Conservation (phyloP, 2,797 vertebrate genomes). For the Chelon labrosus region DNA sequence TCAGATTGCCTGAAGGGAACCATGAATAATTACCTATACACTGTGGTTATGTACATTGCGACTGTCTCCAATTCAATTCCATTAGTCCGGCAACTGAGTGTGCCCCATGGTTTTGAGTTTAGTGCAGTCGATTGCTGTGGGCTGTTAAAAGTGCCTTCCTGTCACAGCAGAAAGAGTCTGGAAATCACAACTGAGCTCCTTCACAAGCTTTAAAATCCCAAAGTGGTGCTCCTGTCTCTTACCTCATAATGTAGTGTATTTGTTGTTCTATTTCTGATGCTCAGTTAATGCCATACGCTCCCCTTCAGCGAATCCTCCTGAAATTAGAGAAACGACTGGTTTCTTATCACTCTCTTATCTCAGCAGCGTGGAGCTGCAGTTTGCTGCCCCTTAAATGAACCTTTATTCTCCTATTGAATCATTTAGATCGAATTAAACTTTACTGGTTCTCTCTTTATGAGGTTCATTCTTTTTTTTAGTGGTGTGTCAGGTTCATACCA, state of each 20-base stretch:
- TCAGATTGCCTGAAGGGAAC: slow-evolving; percentile 26
- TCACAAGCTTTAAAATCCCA: slow-evolving; percentile 31
- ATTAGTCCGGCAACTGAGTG: slow-evolving; percentile 36
- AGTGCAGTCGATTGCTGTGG: slow-evolving; percentile 26
- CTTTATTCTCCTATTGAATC: slow-evolving; percentile 10
- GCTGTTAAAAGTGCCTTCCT: slow-evolving; percentile 37
- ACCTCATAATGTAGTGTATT: slow-evolving; percentile 4
- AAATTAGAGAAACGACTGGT: slow-evolving; percentile 31
- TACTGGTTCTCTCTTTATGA: slow-evolving; percentile 20
- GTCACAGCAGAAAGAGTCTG: slow-evolving; percentile 22
- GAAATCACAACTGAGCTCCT: slow-evolving; percentile 25
- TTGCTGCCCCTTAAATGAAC: slow-evolving; percentile 9
- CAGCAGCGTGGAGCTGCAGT: neutral
- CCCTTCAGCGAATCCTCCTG: slow-evolving; percentile 9
- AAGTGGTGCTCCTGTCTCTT: slow-evolving; percentile 1
- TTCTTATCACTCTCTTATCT: slow-evolving; percentile 20
- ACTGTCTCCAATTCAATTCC: slow-evolving; percentile 49
- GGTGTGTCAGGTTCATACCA: neutral
- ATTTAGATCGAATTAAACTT: neutral
- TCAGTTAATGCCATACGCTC: neutral
- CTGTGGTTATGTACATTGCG: slow-evolving; percentile 29
- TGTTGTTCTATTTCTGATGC: neutral
- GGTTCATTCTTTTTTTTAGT: neutral
- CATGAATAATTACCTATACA: slow-evolving; percentile 40
- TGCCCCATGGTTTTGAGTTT: slow-evolving; percentile 25